phyloP scores from a whole-genome alignment of 2,797 vertebrate species.

The Platalea minor region DNA sequence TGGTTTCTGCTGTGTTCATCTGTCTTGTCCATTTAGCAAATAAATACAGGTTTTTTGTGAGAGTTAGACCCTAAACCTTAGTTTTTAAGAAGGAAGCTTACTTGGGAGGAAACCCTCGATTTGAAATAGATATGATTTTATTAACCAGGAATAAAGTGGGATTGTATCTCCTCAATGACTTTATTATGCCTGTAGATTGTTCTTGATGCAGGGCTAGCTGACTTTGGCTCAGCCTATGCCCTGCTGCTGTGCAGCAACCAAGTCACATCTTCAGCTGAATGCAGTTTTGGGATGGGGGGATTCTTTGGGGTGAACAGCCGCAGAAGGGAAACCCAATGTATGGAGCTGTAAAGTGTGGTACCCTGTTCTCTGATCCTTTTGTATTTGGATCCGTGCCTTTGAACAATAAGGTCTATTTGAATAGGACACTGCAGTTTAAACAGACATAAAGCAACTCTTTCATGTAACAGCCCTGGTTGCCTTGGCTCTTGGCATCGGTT shows the following conservation, averaged over 20 bases:
- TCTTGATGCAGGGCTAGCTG: not conserved
- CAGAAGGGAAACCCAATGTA: accelerated
- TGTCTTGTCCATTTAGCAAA: not conserved
- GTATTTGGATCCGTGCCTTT: not conserved
- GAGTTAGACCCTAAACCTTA: not conserved
- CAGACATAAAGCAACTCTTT: constrained; percentile 79
- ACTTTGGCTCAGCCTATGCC: not conserved
- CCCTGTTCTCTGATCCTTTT: not conserved
- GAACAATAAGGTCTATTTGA: constrained; percentile 50
- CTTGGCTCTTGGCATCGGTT: constrained; percentile 70
- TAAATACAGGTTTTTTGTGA: not conserved
- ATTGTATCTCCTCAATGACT: not conserved
- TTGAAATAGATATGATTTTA: not conserved
- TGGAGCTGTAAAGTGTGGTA: not conserved
- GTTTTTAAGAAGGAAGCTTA: not conserved
- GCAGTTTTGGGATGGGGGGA: not conserved
- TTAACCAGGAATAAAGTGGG: not conserved
- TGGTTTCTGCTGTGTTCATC: not conserved
- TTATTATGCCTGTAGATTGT: not conserved
- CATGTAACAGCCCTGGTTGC: constrained; percentile 71
- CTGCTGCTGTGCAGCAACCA: not conserved
- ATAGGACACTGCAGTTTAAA: constrained; percentile 50
- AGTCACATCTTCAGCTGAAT: not conserved
- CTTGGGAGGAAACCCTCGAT: not conserved
- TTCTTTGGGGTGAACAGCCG: not conserved